Base-by-base conservation (phyloP, 2,113 vertebrate genomes). In the Elanus axillaris region DNA sequence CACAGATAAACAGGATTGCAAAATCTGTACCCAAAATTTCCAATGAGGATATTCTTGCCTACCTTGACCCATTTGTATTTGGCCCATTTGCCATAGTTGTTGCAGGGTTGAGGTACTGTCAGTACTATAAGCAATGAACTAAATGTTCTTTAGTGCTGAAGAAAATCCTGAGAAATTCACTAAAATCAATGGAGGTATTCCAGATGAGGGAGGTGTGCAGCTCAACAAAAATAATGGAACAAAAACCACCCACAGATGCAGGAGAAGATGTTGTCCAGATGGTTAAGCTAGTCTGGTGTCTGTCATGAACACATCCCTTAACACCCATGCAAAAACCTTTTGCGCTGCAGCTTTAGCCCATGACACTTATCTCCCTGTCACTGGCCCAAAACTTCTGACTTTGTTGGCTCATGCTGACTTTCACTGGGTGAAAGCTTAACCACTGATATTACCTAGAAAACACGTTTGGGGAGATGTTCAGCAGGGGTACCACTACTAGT, bases 301-400 rank as follows among this genome's bases (percentile, higher is more conserved):
- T 92, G 88, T 81, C 83, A 78, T 7, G 19, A 90, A 52, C 86
- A 80, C 68, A 88, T 91, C 78, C 59, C 64, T 52, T 34, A 73
- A 88, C 72, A 77, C 23, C 63, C 60, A 3, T 48, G 23, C 20
- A 52, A 56, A 88, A 95, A 21, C 66, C 42, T 73, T 52, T 48
- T 68, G 40, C 43, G 8, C 90, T 43, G 34, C 16, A 6, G 36
- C 48, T 77, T 64, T 19, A 45, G 20, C 58, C 67, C 67, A 42
- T 27, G 62, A 66, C 81, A 38, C 62, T 85, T 63, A 76, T 42
- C 66, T 73, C 59, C 78, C 63, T 76, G 38, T 40, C 67, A 40
- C 50, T 29, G 63, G 34, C 68, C 63, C 83, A 56, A 74, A 42
- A 18, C 29, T 21, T 13, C 45, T 80, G 71, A 53, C 26, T 88